Percentiles rank a stretch among this genome's conserved stretches.
phyloP scores from a whole-genome alignment of 2,113 vertebrate species.

The Stegostoma tigrinum region DNA sequence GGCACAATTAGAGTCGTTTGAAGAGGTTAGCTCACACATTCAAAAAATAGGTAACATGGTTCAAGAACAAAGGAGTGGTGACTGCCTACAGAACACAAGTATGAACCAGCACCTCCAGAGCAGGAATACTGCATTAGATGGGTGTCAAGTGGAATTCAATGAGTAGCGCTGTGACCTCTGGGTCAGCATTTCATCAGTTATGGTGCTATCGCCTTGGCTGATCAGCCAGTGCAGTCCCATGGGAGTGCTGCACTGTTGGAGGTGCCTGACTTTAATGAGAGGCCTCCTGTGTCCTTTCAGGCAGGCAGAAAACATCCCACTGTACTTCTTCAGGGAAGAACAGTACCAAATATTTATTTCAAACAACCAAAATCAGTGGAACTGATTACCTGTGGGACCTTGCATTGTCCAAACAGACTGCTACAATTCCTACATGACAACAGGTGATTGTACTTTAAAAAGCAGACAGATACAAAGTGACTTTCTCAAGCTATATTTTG shows the following conservation, averaged over 20 bases:
- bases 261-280: not conserved
- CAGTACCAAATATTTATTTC: not conserved
- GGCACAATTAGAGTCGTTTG: not conserved
- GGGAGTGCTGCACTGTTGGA: not conserved
- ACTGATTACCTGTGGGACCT: not conserved
- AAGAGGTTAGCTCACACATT: too few species aligned
- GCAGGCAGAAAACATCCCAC: not conserved
- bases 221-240: not conserved
- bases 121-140: not conserved
- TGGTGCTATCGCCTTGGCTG: not conserved
- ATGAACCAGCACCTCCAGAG: not conserved
- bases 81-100: not conserved
- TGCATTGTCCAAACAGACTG: not conserved
- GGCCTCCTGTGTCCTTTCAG: not conserved
- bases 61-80: not conserved
- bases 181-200: not conserved
- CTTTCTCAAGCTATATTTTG: constrained; percentile 11
- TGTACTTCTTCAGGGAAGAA: not conserved
- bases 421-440: not conserved
- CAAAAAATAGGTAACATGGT: too few species aligned
- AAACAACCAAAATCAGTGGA: not conserved
- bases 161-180: not conserved
- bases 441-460: not conserved
- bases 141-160: not conserved
- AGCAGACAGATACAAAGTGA: not conserved